Evolutionary conservation across 1,140 invertebrate genomes (phyloP).

Genomic region (Zaprionus africanus): DNA sequence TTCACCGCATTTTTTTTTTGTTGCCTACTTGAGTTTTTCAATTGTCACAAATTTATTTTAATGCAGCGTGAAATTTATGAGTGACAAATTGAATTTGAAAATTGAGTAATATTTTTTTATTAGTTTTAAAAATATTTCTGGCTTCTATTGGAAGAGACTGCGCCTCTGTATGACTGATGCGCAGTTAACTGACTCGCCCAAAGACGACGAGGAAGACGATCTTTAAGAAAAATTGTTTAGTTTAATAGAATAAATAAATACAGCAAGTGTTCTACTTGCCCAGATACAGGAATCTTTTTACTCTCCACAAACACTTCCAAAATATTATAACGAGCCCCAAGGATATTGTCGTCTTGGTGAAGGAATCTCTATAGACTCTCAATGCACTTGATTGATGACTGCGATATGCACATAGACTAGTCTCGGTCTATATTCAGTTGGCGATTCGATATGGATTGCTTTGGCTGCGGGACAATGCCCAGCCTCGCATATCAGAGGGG

Average conservation of each 20-base stretch:
- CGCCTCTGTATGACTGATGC: too few species aligned
- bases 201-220: too few species aligned
- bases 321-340: neutral
- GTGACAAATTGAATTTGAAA: slow-evolving; percentile 79
- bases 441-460: slow-evolving; percentile 58
- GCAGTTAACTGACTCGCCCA: too few species aligned
- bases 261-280: neutral
- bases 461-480: slow-evolving; percentile 48
- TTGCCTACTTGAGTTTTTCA: slow-evolving; percentile 57
- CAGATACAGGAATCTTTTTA: neutral
- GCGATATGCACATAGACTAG: slow-evolving; percentile 11
- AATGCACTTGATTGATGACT: slow-evolving; percentile 41
- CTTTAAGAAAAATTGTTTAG: too few species aligned
- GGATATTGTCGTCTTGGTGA: neutral
- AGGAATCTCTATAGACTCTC: neutral
- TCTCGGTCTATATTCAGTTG: slow-evolving; percentile 11
- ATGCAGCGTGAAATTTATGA: slow-evolving; percentile 81
- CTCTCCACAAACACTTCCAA: neutral
- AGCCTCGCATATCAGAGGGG: slow-evolving; percentile 28
- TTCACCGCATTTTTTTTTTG: slow-evolving; percentile 54
- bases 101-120: slow-evolving; percentile 53
- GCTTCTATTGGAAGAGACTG: too few species aligned
- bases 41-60: slow-evolving; percentile 80
- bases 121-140: neutral
- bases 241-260: too few species aligned